Conservation (phyloP, 2,888 invertebrate genomes). For the Andrena fulva region DNA sequence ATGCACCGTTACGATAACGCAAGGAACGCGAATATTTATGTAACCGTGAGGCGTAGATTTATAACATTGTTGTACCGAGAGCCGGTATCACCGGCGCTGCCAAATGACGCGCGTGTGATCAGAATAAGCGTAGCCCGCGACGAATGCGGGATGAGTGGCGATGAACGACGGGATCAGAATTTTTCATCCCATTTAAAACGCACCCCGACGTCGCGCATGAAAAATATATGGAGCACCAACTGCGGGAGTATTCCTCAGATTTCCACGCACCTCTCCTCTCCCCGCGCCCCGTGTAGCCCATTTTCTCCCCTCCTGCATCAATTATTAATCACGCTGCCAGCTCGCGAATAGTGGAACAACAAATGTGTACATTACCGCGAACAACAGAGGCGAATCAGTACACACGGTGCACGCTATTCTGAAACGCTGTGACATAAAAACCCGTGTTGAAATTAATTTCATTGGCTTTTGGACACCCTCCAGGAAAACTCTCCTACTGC, state of each 20-base stretch:
- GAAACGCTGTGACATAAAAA: background rate
- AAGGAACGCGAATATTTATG: slow-evolving; percentile 53
- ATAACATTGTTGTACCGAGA: slow-evolving; percentile 57
- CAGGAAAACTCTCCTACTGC: background rate
- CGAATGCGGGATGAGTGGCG: slow-evolving; percentile 25
- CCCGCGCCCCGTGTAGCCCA: background rate
- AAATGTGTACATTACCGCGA: slow-evolving; percentile 1
- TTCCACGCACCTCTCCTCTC: background rate
- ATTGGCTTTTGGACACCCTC: background rate
- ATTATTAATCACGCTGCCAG: background rate
- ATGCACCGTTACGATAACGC: slow-evolving; percentile 24
- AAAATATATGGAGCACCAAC: slow-evolving; percentile 12
- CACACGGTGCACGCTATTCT: too few relatives aligned
- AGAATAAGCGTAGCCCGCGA: slow-evolving; percentile 41
- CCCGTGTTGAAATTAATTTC: slow-evolving; percentile 4
- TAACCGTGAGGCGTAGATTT: slow-evolving; percentile 54
- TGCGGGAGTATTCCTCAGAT: background rate
- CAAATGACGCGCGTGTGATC: slow-evolving; percentile 57
- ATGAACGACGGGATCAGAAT: background rate
- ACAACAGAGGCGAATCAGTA: background rate
- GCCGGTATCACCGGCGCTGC: slow-evolving; percentile 46
- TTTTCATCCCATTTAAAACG: slow-evolving; percentile 20
- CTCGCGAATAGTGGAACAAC: slow-evolving; percentile 16
- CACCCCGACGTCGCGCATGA: slow-evolving; percentile 7
- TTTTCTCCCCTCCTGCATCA: background rate